Evolutionary conservation across 2,888 invertebrate species (phyloP).

Genomic region (Dynastes tityus): DNA sequence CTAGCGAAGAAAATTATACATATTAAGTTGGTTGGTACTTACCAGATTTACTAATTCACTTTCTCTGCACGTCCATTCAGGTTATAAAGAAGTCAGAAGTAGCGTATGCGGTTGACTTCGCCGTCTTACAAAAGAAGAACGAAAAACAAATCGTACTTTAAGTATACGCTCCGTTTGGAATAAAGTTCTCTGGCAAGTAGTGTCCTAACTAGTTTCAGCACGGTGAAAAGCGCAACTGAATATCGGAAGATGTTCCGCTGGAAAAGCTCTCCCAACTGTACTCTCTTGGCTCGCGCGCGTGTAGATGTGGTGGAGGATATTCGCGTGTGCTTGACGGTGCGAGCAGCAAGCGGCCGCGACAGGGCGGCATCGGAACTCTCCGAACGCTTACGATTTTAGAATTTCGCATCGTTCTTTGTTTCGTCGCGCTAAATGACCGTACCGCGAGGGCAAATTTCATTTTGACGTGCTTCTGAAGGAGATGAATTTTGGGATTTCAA

Average conservation of each 20-base stretch:
- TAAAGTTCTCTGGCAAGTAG: conserved; percentile 19
- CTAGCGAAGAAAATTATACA: no score
- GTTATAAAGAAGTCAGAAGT: neutral
- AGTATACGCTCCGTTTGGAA: conserved; percentile 10
- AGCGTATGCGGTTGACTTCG: neutral
- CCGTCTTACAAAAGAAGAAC: neutral
- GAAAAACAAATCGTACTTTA: neutral
- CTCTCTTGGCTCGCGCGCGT: conserved; percentile 22
- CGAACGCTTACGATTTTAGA: conserved; percentile 40
- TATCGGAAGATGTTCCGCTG: conserved; percentile 29
- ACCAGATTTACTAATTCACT: neutral
- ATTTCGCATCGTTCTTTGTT: conserved; percentile 31
- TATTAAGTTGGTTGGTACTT: neutral
- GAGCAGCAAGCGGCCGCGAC: neutral
- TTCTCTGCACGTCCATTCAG: neutral
- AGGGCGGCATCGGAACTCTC: conserved; percentile 32
- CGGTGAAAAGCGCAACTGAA: conserved; percentile 49
- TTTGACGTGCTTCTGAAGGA: neutral
- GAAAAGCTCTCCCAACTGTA: conserved; percentile 34
- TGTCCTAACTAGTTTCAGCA: conserved; percentile 38
- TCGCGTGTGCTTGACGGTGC: conserved; percentile 8
- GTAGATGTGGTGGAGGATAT: neutral
- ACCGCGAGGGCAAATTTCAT: neutral
- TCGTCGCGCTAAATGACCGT: neutral
- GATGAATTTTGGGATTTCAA: no score